A percentile compares a stretch with the other conserved stretches of the same genome.
phyloP scores from a whole-genome alignment of 2,888 invertebrate species.

The Lumbricus terrestris region DNA sequence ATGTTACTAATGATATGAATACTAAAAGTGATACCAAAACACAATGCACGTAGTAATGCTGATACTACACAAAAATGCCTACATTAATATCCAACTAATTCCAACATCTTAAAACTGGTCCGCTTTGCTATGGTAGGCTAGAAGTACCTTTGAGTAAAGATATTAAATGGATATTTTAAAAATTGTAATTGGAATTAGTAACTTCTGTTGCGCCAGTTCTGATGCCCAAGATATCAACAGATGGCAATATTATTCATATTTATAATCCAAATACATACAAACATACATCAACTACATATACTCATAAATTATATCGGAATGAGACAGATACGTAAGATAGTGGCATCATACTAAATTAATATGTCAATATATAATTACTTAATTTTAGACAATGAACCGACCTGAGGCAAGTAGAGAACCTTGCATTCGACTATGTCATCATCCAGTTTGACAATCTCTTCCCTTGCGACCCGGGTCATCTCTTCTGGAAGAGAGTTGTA shows the following conservation, averaged over 20 bases:
- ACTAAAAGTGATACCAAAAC: not conserved
- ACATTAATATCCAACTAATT: not conserved
- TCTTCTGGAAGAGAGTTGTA: conserved; percentile 72
- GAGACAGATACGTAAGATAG: too few species aligned
- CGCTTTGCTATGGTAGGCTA: not conserved
- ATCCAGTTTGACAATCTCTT: conserved; percentile 71
- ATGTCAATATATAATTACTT: not conserved
- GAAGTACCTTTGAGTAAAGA: not conserved
- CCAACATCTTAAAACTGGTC: not conserved
- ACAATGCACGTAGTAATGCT: not conserved
- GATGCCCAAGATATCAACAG: too few species aligned
- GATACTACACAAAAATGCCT: not conserved
- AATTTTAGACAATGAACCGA: conserved; percentile 50
- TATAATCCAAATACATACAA: too few species aligned
- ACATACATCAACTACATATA: too few species aligned
- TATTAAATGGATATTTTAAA: not conserved
- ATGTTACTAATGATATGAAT: not conserved
- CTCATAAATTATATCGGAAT: too few species aligned
- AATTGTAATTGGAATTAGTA: too few species aligned
- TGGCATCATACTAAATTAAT: not conserved
- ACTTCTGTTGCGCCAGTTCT: too few species aligned
- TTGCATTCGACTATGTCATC: conserved; percentile 55
- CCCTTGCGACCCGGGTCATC: conserved; percentile 72
- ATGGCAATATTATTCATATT: too few species aligned
- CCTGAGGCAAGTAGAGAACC: conserved; percentile 63